Conservation (phyloP, 2,797 vertebrate species). For the Danio jaintianensis region DNA sequence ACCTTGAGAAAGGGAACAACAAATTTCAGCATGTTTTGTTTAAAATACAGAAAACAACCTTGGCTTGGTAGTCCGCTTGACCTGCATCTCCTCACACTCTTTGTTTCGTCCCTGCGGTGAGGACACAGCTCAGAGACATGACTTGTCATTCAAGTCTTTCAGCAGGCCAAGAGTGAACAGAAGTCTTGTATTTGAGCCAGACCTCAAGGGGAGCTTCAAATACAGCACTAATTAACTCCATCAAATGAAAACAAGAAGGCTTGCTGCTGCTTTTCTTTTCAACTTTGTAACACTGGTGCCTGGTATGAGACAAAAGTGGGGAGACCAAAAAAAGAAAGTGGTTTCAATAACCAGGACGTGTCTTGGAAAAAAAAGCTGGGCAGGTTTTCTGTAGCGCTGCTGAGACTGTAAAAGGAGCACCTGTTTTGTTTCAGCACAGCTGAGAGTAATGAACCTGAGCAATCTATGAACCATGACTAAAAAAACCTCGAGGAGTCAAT, state of each 20-base stretch:
- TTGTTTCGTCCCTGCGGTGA: background rate
- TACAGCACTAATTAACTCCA: constrained; percentile 54
- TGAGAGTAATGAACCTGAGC: constrained; percentile 39
- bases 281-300: constrained; percentile 12
- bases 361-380: constrained; percentile 27
- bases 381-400: constrained; percentile 32
- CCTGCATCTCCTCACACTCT: background rate
- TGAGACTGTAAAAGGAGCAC: constrained; percentile 52
- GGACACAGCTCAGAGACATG: constrained; percentile 30
- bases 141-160: constrained; percentile 40
- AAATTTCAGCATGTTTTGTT: background rate
- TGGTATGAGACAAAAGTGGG: constrained; percentile 14
- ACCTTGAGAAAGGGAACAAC: background rate
- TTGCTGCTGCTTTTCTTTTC: constrained; percentile 39
- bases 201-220: constrained; percentile 43
- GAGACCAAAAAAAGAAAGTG: background rate
- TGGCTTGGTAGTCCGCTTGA: background rate
- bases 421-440: constrained; percentile 49
- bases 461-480: constrained; percentile 34
- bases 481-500: constrained; percentile 39
- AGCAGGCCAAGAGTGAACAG: constrained; percentile 39
- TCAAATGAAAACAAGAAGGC: constrained; percentile 55
- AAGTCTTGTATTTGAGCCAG: constrained; percentile 47
- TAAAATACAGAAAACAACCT: background rate
- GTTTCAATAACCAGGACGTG: constrained; percentile 40